A percentile compares a stretch with the other conserved stretches of the same genome.
phyloP scores from a whole-genome alignment of 2,113 vertebrate species.

The Neotoma lepida region DNA sequence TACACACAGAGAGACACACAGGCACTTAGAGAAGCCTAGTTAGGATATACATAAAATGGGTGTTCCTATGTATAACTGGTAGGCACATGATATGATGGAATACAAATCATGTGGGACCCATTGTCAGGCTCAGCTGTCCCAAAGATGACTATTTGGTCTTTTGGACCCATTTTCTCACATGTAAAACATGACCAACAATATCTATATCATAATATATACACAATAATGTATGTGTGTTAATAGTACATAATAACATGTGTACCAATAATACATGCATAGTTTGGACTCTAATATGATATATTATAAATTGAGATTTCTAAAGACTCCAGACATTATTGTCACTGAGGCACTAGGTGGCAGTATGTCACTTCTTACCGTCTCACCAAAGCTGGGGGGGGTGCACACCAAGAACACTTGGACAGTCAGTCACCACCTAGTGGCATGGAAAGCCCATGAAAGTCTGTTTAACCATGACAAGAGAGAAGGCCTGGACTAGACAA shows the following conservation, averaged over 20 bases:
- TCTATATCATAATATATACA: neutral
- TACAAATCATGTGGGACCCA: neutral
- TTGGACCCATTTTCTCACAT: neutral
- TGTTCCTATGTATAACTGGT: neutral
- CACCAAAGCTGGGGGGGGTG: too few relatives aligned
- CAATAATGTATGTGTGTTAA: neutral
- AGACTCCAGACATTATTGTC: neutral
- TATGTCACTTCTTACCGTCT: neutral
- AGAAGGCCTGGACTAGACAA: neutral
- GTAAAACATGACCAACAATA: neutral
- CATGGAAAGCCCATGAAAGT: neutral
- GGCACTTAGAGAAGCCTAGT: neutral
- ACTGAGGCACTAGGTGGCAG: constrained; percentile 17
- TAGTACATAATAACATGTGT: too few relatives aligned
- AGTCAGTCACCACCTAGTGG: fast-evolving
- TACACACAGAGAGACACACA: neutral
- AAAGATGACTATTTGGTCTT: neutral
- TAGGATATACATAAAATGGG: neutral
- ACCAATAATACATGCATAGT: neutral
- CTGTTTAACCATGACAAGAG: neutral
- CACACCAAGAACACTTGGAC: neutral
- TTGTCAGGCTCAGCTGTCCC: neutral
- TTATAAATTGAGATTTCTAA: neutral
- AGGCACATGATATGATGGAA: neutral
- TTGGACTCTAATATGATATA: neutral